Percentiles rank a stretch among this genome's conserved stretches.
Conservation (phyloP, 2,888 invertebrate genomes). For the Meiosimyza platycephala region DNA sequence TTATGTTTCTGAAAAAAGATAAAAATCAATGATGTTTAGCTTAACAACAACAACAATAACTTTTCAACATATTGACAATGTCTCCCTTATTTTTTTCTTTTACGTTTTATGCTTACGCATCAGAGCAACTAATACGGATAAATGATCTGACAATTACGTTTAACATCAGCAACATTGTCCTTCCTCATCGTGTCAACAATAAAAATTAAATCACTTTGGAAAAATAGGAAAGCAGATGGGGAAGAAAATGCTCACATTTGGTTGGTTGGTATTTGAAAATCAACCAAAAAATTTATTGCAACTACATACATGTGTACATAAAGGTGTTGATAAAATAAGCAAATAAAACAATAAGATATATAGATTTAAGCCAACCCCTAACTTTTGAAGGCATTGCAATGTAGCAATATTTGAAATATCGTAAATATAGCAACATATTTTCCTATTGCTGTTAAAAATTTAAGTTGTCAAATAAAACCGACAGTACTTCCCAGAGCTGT, state of each 20-base stretch:
- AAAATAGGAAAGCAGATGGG: constrained; percentile 13
- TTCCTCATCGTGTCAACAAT: constrained; percentile 11
- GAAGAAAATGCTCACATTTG: constrained; percentile 8
- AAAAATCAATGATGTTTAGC: constrained; percentile 18
- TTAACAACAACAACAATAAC: constrained; percentile 15
- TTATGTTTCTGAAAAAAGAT: background rate
- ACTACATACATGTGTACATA: background rate
- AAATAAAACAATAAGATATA: background rate
- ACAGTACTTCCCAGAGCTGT: constrained; percentile 15
- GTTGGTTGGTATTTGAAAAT: constrained; percentile 6
- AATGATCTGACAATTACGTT: constrained; percentile 65
- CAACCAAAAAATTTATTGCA: background rate
- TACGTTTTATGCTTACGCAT: constrained; percentile 38
- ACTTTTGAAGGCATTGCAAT: background rate
- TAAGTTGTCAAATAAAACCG: background rate
- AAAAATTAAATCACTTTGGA: constrained; percentile 26
- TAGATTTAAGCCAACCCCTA: background rate
- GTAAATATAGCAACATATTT: background rate
- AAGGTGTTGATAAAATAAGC: constrained; percentile 26
- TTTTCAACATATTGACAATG: constrained; percentile 32
- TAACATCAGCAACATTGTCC: constrained; percentile 34
- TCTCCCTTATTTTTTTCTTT: constrained; percentile 23
- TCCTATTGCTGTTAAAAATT: background rate
- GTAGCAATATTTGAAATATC: background rate
- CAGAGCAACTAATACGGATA: constrained; percentile 60